Evolutionary conservation across 2,888 invertebrate genomes (phyloP).

Genomic region (Coremacera marginata): DNA sequence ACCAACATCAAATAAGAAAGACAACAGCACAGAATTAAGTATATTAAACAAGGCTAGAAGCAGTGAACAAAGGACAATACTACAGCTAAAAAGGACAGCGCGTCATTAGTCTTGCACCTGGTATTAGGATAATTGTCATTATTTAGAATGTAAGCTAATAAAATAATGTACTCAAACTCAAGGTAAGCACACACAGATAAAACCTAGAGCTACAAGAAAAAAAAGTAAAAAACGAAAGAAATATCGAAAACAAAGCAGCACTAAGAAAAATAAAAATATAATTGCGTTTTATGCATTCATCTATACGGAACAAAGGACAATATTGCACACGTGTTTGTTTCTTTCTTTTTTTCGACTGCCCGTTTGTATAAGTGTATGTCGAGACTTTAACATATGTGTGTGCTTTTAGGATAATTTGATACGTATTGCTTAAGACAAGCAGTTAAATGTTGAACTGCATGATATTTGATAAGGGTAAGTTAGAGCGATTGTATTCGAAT

Average conservation of each 20-base stretch:
- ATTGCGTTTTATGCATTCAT: not conserved
- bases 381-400: too few relatives aligned
- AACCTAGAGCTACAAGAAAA: too few relatives aligned
- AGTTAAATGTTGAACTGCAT: too few relatives aligned
- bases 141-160: constrained; percentile 25
- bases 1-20: not conserved
- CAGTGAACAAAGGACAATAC: not conserved
- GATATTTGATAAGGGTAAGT: too few relatives aligned
- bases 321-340: not conserved
- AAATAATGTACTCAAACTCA: constrained; percentile 20
- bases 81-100: not conserved
- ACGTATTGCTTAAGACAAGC: too few relatives aligned
- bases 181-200: not conserved
- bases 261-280: not conserved
- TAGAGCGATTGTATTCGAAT: too few relatives aligned
- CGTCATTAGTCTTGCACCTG: constrained; percentile 27
- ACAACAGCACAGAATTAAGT: not conserved
- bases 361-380: not conserved
- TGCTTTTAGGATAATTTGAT: too few relatives aligned
- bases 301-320: not conserved
- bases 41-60: not conserved
- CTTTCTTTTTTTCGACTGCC: not conserved
- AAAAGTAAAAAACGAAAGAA: not conserved
- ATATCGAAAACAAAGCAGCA: not conserved
- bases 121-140: constrained; percentile 26